phyloP scores from a whole-genome alignment of 2,797 vertebrate species.

The Hapalemur alaotrensis region DNA sequence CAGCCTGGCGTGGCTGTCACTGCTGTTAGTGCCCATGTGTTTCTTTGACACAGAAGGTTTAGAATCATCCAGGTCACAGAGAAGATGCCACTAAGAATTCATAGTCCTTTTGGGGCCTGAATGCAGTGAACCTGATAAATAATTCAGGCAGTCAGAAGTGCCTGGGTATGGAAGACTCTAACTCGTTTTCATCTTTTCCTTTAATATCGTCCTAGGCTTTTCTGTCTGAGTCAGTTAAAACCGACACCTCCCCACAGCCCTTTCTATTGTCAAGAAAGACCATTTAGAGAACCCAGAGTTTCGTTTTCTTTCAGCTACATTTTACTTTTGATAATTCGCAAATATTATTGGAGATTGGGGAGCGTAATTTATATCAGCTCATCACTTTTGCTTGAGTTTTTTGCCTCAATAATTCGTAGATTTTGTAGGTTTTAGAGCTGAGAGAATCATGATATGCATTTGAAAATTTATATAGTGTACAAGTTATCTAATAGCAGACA shows the following conservation, averaged over 20 bases:
- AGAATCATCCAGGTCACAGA: slow-evolving; percentile 40
- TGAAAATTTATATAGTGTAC: neutral
- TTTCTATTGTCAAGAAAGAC: neutral
- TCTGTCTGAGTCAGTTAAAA: slow-evolving; percentile 27
- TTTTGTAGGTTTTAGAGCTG: neutral
- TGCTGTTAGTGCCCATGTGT: neutral
- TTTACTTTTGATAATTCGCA: neutral
- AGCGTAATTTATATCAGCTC: neutral
- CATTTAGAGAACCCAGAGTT: neutral
- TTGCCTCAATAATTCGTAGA: neutral
- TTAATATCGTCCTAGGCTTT: slow-evolving; percentile 41
- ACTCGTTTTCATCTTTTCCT: slow-evolving; percentile 49
- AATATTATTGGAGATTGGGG: neutral
- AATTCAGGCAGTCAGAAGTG: slow-evolving; percentile 64
- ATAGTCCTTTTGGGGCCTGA: slow-evolving; percentile 38
- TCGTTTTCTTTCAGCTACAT: neutral
- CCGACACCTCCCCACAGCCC: rapidly evolving
- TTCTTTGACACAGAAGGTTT: neutral
- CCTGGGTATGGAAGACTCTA: slow-evolving; percentile 23
- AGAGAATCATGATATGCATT: neutral
- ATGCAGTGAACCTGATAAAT: slow-evolving; percentile 67
- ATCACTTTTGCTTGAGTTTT: neutral
- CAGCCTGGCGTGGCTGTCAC: neutral
- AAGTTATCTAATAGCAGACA: neutral
- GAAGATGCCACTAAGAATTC: slow-evolving; percentile 57